Base-by-base conservation (phyloP, 2,888 invertebrate species). In the Cheilosia vulpina region DNA sequence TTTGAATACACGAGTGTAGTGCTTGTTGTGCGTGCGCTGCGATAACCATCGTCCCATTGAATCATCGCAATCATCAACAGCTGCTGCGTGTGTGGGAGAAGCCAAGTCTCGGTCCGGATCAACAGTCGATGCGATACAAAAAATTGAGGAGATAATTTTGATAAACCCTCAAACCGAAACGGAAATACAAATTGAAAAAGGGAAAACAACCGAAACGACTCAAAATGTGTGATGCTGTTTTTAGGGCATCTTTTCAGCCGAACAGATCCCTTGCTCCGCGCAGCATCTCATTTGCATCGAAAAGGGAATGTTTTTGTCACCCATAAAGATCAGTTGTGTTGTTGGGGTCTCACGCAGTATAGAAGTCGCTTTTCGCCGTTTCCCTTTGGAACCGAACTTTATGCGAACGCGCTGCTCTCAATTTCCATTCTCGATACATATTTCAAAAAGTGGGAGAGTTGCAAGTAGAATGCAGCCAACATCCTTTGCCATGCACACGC, bases 291-390 rank as follows among this genome's bases (percentile, higher is more conserved):
- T 85, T 85, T 85, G 85, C 85, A 85, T 85, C 76, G 85, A 85
- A 85, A 81, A 85, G 81, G 85, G 81, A 85, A 81, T 77, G 81
- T 85, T 85, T 85, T 85, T 85, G 85, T 85, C 81, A 77, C 81
- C 85, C 85, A 85, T 85, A 81, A 81, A 77, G 85, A 85, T 85
- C 85, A 65, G 58, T 52, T 31, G 31, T 31, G 15, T 38, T 47
- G n/a, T 34, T 75, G 55, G 75, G 65, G 24, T 82, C 81, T 76
- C 76, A 76, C 71, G 58, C 66, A 62, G 45, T 19, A 72, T 31
- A 11, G 3, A 15, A 24, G 11, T 58, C 34, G 58, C n/a, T 43
- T 43, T 55, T 58, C 11, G 77, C 55, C 11, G 72, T 62, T 83
- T 72, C 78, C 78, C 66, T 83, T 81, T 31, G 31, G 31, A 31